A percentile compares a stretch with the other conserved stretches of the same genome.
These are phyloP conservation scores for Acrossocheilus wenchowensis DNA, from an alignment of 2,797 vertebrate species.

Conservation along the genomic window DNA sequence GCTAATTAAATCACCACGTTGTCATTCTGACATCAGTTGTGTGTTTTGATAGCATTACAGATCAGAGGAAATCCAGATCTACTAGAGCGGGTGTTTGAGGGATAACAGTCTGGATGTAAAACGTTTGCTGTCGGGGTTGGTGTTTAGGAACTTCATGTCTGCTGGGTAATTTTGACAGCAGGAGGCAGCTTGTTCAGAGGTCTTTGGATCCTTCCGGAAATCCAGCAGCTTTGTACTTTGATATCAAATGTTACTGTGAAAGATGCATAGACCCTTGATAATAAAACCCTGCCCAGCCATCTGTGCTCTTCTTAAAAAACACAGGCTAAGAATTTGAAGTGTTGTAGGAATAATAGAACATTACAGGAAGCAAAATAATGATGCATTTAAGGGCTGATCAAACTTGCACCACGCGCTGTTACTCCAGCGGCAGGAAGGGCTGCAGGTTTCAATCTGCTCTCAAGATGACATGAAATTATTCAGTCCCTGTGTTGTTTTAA, in stretches of 20 bases:
- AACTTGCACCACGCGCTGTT: not conserved
- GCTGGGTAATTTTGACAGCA: constrained; percentile 47
- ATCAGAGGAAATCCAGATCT: constrained; percentile 35
- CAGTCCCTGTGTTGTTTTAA: not conserved
- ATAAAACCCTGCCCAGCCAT: constrained; percentile 44
- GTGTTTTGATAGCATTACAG: constrained; percentile 31
- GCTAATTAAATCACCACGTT: constrained; percentile 23
- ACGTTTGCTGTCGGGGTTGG: constrained; percentile 37
- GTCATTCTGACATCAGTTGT: constrained; percentile 6
- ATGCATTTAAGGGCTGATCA: constrained; percentile 5
- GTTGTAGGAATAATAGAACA: constrained; percentile 21
- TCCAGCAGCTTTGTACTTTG: constrained; percentile 47
- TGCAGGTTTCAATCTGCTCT: constrained; percentile 31
- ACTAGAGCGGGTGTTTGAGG: constrained; percentile 12
- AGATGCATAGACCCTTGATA: constrained; percentile 41
- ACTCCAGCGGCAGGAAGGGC: not conserved
- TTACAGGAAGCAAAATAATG: constrained; percentile 10
- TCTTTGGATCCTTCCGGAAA: constrained; percentile 41
- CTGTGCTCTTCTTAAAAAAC: constrained; percentile 23
- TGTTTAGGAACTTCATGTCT: constrained; percentile 37
- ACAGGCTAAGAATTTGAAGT: not conserved
- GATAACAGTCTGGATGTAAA: constrained; percentile 44
- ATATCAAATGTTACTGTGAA: constrained; percentile 44
- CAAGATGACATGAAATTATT: constrained; percentile 16
- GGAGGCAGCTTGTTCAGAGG: constrained; percentile 47